These are phyloP conservation scores for Operophtera brumata DNA, from an alignment of 2,888 invertebrate genomes.

Conservation along the genomic window DNA sequence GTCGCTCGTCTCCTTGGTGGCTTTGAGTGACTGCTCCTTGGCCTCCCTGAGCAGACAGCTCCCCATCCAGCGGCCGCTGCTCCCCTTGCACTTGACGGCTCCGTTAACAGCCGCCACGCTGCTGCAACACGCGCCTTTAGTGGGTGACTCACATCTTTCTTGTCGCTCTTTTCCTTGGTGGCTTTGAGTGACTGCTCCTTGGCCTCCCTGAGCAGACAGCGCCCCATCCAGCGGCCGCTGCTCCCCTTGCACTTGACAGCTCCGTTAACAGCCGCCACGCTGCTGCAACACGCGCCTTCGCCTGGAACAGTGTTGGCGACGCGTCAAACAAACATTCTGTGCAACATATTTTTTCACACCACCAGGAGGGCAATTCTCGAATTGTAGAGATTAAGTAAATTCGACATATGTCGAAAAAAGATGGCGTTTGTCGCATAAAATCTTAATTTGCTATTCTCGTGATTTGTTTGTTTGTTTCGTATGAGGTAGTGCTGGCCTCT, in stretches of 20 bases:
- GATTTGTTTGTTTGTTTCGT: too few relatives aligned
- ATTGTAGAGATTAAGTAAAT: too few relatives aligned
- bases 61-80: constrained; percentile 71
- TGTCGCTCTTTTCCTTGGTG: constrained; percentile 56
- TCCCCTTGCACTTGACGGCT: constrained; percentile 43
- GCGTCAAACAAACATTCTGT: too few relatives aligned
- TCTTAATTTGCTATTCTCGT: too few relatives aligned
- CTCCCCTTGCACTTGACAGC: constrained; percentile 44
- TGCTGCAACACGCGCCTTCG: constrained; percentile 60
- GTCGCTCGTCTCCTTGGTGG: constrained; percentile 54
- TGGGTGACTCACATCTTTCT: constrained; percentile 61
- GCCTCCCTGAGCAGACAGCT: constrained; percentile 71
- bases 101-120: constrained; percentile 36
- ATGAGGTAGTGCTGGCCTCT: too few relatives aligned
- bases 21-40: constrained; percentile 54
- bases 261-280: constrained; percentile 35
- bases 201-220: constrained; percentile 70
- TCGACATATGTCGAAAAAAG: too few relatives aligned
- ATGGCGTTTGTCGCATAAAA: too few relatives aligned
- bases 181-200: constrained; percentile 56
- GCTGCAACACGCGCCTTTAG: constrained; percentile 53
- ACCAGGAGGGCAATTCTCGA: too few relatives aligned
- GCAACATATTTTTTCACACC: too few relatives aligned
- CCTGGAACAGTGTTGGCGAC: constrained; percentile 44
- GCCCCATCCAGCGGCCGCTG: constrained; percentile 71